Evolutionary conservation across 2,888 invertebrate species (phyloP), one percentile per base, ranked within the genome.

Genomic region (Sycophila texana): DNA sequence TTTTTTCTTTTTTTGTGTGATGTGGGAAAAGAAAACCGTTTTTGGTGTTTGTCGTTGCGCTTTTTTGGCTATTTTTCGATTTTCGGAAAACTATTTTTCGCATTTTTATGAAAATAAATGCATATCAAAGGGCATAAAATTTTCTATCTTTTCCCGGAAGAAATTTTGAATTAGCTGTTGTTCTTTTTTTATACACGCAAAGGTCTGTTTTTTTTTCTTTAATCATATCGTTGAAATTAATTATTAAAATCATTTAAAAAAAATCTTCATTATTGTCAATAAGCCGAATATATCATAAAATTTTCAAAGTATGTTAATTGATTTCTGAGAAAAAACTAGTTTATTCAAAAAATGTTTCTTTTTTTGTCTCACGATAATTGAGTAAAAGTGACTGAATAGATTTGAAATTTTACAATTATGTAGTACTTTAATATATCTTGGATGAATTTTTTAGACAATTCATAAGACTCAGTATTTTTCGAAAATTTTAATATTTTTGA

Each of bases 391-490:
- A 60, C 22, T 60, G 26, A 60, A 60, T 60, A 14, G 60, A 26
- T 60, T 26, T 60, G 60, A 60, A 60, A 60, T 60, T 60, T 60
- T 60, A 2, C 5, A 60, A 26, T 60, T 16, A 16, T 0, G 13
- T 60, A 26, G 60, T 60, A 60, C 26, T 60, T 60, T 60, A 26
- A 22, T 60, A 60, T 26, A 60, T 60, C 22, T 60, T 60, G 60
- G 60, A 60, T 26, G 26, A 60, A 26, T 60, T 60, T 26, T 60
- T 26, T 60, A 13, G 60, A 16, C 26, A 26, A 26, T 26, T 60
- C n/a, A n/a, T n/a, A n/a, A n/a, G n/a, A n/a, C n/a, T n/a, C n/a
- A n/a, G n/a, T n/a, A n/a, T n/a, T n/a, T n/a, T n/a, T n/a, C n/a
- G n/a, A n/a, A n/a, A n/a, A n/a, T n/a, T n/a, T n/a, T n/a, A n/a